These are phyloP conservation scores for Ophioninae sp. DNA, from an alignment of 2,888 invertebrate species.

Conservation along the genomic window DNA sequence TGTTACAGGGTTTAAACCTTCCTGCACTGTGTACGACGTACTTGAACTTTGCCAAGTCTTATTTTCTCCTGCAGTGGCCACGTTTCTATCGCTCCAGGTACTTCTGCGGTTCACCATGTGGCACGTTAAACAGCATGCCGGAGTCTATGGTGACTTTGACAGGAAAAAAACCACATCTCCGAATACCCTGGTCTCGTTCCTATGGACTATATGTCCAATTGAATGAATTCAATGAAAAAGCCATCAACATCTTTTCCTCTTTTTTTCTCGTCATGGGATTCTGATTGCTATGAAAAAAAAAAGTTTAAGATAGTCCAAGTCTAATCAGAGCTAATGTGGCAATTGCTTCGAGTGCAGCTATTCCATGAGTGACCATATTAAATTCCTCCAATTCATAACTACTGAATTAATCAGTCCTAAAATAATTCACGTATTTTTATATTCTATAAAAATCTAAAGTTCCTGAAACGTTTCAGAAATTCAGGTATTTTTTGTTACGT, in stretches of 20 bases:
- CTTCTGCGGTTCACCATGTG: not conserved
- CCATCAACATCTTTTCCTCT: not conserved
- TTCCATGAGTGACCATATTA: too few relatives aligned
- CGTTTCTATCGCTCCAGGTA: conserved; percentile 5
- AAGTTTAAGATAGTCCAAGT: too few relatives aligned
- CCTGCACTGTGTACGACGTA: conserved; percentile 18
- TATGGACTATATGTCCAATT: not conserved
- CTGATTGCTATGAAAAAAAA: not conserved
- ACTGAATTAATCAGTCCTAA: too few relatives aligned
- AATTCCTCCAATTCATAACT: too few relatives aligned
- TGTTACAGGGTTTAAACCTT: conserved; percentile 16
- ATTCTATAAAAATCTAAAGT: too few relatives aligned
- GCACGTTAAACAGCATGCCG: conserved; percentile 29
- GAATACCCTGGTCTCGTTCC: not conserved
- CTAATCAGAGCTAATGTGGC: too few relatives aligned
- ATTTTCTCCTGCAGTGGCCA: conserved; percentile 25
- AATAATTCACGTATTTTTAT: too few relatives aligned
- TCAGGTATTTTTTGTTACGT: too few relatives aligned
- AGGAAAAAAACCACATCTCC: not conserved
- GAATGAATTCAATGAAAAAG: not conserved
- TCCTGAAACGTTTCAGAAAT: too few relatives aligned
- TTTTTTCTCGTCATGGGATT: not conserved
- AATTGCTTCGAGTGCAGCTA: too few relatives aligned
- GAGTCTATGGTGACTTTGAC: conserved; percentile 19
- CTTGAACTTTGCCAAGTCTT: conserved; percentile 29